A percentile compares a stretch with the other conserved stretches of the same genome.
These are phyloP conservation scores for Brachionus plicatilis DNA, from an alignment of 1,140 invertebrate genomes.

Conservation along the genomic window DNA sequence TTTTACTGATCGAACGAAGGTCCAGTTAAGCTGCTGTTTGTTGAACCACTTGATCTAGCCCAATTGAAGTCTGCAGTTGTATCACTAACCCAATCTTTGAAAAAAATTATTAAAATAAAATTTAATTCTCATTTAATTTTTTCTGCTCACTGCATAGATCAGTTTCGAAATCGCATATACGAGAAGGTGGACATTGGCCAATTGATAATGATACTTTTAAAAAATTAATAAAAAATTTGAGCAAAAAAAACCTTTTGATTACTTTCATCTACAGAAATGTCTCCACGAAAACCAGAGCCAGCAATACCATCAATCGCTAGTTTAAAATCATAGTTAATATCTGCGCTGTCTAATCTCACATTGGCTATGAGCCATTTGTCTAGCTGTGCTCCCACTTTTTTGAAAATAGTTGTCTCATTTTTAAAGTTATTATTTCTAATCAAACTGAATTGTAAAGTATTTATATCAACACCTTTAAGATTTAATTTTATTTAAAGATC, in stretches of 20 bases:
- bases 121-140: background rate
- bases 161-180: slow-evolving; percentile 48
- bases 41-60: slow-evolving; percentile 40
- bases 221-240: background rate
- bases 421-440: background rate
- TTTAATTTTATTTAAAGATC: background rate
- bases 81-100: slow-evolving; percentile 44
- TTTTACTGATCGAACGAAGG: slow-evolving; percentile 47
- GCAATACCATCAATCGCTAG: slow-evolving; percentile 19
- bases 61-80: slow-evolving; percentile 37
- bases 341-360: background rate
- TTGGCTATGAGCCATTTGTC: background rate
- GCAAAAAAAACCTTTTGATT: background rate
- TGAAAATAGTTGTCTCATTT: slow-evolving; percentile 16
- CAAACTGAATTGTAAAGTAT: background rate
- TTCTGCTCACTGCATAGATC: slow-evolving; percentile 44
- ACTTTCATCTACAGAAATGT: background rate
- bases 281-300: background rate
- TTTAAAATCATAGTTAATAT: slow-evolving; percentile 15
- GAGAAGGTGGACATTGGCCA: background rate
- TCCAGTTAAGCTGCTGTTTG: slow-evolving; percentile 45
- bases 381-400: background rate
- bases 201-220: background rate
- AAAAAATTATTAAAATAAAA: background rate
- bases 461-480: background rate